Conservation (phyloP, 2,797 vertebrate species). For the Yasuhikotakia modesta region DNA sequence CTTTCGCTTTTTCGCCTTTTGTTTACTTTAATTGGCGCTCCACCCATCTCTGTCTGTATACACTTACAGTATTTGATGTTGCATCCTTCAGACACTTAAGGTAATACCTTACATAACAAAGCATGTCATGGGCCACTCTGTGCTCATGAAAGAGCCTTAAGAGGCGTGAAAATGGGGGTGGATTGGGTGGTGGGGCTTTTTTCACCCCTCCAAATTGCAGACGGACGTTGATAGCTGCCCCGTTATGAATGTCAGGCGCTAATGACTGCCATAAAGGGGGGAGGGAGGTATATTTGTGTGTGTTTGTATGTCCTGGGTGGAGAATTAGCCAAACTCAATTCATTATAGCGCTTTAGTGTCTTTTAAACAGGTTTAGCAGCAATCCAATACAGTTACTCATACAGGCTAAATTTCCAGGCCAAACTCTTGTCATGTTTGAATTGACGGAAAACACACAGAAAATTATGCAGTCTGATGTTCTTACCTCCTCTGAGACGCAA, state of each 20-base stretch:
- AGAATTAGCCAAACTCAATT: constrained; percentile 62
- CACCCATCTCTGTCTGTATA: constrained; percentile 71
- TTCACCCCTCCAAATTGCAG: constrained; percentile 70
- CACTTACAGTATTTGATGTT: constrained; percentile 41
- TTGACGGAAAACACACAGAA: too few species aligned
- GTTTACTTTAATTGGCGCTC: constrained; percentile 72
- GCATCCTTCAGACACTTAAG: constrained; percentile 27
- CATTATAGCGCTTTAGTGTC: constrained; percentile 55
- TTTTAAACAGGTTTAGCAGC: constrained; percentile 41
- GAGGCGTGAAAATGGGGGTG: constrained; percentile 70
- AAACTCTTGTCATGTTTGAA: neutral
- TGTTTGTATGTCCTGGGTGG: constrained; percentile 46
- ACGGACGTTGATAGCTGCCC: constrained; percentile 60
- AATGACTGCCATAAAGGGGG: constrained; percentile 74
- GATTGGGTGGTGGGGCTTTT: constrained; percentile 61
- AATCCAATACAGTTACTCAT: neutral
- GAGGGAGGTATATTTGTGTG: constrained; percentile 15
- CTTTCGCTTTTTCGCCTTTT: constrained; percentile 74
- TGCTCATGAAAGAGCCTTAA: constrained; percentile 73
- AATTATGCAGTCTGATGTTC: too few species aligned
- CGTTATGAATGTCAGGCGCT: constrained; percentile 69
- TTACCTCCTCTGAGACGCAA: too few species aligned
- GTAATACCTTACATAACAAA: constrained; percentile 32
- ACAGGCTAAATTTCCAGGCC: neutral
- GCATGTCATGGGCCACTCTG: constrained; percentile 48